These are phyloP conservation scores for Synanceia verrucosa DNA, from an alignment of 2,797 vertebrate genomes.

Conservation along the genomic window DNA sequence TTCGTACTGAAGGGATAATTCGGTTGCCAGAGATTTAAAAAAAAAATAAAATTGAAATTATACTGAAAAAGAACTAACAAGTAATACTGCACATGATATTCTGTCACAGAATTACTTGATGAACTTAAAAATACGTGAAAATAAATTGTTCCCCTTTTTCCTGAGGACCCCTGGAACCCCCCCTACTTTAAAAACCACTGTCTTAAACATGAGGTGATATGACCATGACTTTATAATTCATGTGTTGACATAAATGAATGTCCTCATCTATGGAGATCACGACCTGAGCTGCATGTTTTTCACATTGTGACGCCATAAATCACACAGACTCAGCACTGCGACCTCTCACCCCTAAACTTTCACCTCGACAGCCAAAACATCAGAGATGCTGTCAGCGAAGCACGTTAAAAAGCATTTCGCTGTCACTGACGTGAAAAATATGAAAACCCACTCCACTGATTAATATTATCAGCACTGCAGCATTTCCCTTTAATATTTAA, in stretches of 20 bases:
- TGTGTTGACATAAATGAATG: conserved; percentile 27
- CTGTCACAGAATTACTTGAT: too few species aligned
- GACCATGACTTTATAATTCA: conserved; percentile 11
- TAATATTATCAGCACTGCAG: neutral
- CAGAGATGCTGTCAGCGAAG: conserved; percentile 47
- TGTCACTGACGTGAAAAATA: conserved; percentile 9
- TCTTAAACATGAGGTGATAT: neutral
- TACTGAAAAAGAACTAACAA: too few species aligned
- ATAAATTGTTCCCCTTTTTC: too few species aligned
- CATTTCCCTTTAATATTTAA: neutral
- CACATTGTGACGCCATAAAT: conserved; percentile 66
- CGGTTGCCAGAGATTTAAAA: too few species aligned
- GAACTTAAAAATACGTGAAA: too few species aligned
- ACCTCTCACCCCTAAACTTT: conserved; percentile 60
- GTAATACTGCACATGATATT: too few species aligned
- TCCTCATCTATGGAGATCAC: conserved; percentile 10
- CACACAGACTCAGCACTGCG: conserved; percentile 55
- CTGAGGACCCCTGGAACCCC: too few species aligned
- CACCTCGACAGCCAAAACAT: conserved; percentile 52
- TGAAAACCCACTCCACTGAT: neutral
- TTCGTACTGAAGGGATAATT: too few species aligned
- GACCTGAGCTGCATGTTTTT: conserved; percentile 51
- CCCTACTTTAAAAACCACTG: too few species aligned
- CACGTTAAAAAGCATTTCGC: conserved; percentile 55
- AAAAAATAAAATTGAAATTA: too few species aligned